phyloP scores from a whole-genome alignment of 1,140 invertebrate genomes.

The Thaumatotibia leucotreta region DNA sequence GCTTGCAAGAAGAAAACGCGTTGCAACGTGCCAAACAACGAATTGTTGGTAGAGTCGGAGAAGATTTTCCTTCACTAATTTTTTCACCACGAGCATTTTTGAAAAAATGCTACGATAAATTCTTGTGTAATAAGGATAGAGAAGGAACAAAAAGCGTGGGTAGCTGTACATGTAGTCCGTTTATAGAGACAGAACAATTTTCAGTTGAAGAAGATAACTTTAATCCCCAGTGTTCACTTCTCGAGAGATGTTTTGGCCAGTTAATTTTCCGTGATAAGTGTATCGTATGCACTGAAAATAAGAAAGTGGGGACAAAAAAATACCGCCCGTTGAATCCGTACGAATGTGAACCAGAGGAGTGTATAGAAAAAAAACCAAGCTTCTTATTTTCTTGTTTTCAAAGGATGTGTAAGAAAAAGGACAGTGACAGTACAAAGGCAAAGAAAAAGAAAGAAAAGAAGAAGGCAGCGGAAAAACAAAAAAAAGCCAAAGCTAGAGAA shows the following conservation, averaged over 20 bases:
- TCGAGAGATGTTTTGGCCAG: not conserved
- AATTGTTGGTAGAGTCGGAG: not conserved
- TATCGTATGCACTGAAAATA: not conserved
- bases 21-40: not conserved
- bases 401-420: not conserved
- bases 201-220: not conserved
- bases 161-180: not conserved
- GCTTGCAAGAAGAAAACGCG: not conserved
- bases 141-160: not conserved
- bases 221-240: not conserved
- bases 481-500: no score
- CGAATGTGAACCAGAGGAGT: not conserved
- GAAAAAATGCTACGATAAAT: not conserved
- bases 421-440: no score
- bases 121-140: not conserved
- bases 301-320: not conserved
- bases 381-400: not conserved
- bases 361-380: not conserved
- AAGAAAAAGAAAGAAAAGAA: not conserved
- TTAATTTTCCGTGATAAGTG: not conserved
- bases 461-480: not conserved
- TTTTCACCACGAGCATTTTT: not conserved
- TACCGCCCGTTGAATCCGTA: not conserved
- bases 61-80: not conserved
- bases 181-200: not conserved